Evolutionary conservation across 1,140 invertebrate genomes (phyloP).

Genomic region (Heliconius nattereri): DNA sequence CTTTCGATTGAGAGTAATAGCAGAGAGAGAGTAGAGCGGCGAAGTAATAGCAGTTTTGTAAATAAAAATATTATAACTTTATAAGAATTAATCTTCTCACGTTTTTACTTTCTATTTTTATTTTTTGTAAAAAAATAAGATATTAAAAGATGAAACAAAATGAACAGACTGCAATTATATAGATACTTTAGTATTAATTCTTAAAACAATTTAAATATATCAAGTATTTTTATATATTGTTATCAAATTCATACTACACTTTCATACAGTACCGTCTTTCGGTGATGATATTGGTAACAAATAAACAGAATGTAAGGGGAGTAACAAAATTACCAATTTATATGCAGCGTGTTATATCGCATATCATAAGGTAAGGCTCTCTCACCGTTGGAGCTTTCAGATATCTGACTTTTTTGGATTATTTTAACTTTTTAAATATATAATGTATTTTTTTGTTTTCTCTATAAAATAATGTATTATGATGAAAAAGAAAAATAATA

Average conservation of each 20-base stretch:
- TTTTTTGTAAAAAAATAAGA: too few relatives aligned
- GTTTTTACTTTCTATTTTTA: not conserved
- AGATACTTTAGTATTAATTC: too few relatives aligned
- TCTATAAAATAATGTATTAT: not conserved
- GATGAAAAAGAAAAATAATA: too few relatives aligned
- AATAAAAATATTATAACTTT: not conserved
- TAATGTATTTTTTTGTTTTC: not conserved
- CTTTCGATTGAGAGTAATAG: too few relatives aligned
- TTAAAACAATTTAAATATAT: too few relatives aligned
- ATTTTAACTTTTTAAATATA: not conserved
- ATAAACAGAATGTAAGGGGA: conserved; percentile 5
- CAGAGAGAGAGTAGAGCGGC: too few relatives aligned
- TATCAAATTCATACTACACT: not conserved
- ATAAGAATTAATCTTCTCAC: not conserved
- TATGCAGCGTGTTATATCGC: not conserved
- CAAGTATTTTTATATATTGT: not conserved
- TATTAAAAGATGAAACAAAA: not conserved
- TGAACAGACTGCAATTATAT: too few relatives aligned
- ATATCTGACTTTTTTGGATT: not conserved
- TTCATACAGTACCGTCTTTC: not conserved
- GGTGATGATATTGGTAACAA: not conserved
- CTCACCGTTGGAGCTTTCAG: not conserved
- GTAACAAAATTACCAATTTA: not conserved
- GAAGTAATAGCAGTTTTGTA: conserved; percentile 1
- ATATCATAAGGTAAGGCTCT: conserved; percentile 1